A percentile compares a stretch with the other conserved stretches of the same genome.
Evolutionary conservation across 2,797 vertebrate genomes (phyloP).

Genomic region (Cryptoblepharus egeriae): DNA sequence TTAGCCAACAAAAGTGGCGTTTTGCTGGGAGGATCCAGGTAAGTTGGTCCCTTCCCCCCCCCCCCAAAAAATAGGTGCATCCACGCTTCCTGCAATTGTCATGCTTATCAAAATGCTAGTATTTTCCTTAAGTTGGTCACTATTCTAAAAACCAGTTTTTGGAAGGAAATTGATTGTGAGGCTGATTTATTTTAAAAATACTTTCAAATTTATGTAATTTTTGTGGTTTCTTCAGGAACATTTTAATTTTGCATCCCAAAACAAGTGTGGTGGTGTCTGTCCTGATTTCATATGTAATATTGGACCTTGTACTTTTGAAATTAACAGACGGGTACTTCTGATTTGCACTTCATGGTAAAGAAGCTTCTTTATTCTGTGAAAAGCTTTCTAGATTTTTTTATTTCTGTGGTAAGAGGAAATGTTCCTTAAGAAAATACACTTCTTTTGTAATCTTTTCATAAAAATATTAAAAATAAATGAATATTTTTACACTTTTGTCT

Average conservation of each 20-base stretch:
- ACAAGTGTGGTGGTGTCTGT: neutral
- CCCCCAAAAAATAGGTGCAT: neutral
- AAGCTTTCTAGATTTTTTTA: neutral
- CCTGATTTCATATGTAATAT: neutral
- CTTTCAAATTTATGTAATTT: neutral
- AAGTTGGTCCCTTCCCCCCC: neutral
- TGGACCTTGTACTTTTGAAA: neutral
- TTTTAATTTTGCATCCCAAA: neutral
- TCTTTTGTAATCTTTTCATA: conserved; percentile 1
- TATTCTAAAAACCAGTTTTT: neutral
- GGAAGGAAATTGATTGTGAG: neutral
- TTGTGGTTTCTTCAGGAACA: neutral
- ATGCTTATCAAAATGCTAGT: neutral
- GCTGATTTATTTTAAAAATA: neutral
- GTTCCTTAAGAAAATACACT: neutral
- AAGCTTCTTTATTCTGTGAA: neutral
- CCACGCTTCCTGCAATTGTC: neutral
- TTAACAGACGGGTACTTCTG: neutral
- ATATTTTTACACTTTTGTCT: neutral
- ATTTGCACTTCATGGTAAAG: neutral
- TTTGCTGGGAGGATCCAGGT: neutral
- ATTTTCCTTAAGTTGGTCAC: neutral
- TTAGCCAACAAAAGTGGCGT: neutral
- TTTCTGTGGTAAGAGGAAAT: neutral
- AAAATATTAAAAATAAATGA: conserved; percentile 8